phyloP scores from a whole-genome alignment of 30 jellyfish, hydroid and myxozoan genomes.

The Aurelia sp. region DNA sequence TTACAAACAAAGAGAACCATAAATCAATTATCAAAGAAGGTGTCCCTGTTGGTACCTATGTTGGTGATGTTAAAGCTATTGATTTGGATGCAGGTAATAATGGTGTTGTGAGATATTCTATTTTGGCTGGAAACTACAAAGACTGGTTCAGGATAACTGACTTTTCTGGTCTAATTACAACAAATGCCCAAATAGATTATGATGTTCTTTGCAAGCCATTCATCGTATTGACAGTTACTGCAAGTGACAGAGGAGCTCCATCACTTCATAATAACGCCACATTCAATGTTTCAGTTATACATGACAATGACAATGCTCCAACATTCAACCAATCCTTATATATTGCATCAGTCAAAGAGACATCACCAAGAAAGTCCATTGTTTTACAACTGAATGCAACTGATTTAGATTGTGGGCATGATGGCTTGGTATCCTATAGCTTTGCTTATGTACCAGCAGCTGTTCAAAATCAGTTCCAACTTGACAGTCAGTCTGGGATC shows the following conservation, averaged over 20 bases:
- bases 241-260: conserved; percentile 66
- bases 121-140: conserved; percentile 29
- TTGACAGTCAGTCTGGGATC: conserved; percentile 22
- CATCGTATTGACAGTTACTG: conserved; percentile 38
- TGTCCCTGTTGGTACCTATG: conserved; percentile 57
- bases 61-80: conserved; percentile 58
- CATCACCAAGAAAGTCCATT: conserved; percentile 20
- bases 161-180: conserved; percentile 60
- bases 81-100: conserved; percentile 67
- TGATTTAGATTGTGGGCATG: conserved; percentile 51
- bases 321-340: conserved; percentile 35
- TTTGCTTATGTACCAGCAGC: conserved; percentile 15
- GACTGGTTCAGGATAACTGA: conserved; percentile 60
- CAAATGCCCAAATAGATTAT: conserved; percentile 62
- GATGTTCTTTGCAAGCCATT: conserved; percentile 25
- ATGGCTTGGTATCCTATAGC: conserved; percentile 40
- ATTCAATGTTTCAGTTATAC: conserved; percentile 51
- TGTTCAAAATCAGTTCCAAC: conserved; percentile 8
- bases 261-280: conserved; percentile 23
- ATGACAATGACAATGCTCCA: conserved; percentile 87
- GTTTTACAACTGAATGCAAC: conserved; percentile 30
- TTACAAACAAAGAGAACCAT: conserved; percentile 8
- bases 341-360: conserved; percentile 35
- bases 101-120: conserved; percentile 30
- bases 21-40: conserved; percentile 45